These are phyloP conservation scores for Phenganax marumi DNA, from an alignment of 92 coral and sea anemone species.

Conservation along the genomic window DNA sequence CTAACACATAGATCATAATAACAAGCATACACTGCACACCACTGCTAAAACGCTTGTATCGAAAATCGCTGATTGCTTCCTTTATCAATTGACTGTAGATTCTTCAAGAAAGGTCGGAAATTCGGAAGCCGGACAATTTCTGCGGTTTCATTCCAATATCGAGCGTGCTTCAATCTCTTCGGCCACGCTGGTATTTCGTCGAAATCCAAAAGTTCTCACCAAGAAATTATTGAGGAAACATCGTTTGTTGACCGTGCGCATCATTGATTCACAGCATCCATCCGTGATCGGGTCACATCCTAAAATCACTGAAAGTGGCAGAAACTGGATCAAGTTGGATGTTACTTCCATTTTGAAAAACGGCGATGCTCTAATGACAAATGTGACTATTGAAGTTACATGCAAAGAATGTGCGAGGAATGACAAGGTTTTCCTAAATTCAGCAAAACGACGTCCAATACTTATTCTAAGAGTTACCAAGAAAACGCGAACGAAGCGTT, in stretches of 20 bases:
- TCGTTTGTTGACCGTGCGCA: conserved; percentile 1
- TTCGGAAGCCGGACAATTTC: neutral
- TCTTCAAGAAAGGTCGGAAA: neutral
- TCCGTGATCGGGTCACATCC: neutral
- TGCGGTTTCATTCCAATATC: neutral
- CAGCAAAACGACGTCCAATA: conserved; percentile 9
- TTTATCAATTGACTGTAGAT: neutral
- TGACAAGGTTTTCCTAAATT: conserved; percentile 1
- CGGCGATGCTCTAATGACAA: neutral
- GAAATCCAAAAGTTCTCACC: conserved; percentile 7
- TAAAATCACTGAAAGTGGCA: neutral
- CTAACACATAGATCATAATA: no score
- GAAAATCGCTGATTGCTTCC: no score
- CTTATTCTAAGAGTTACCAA: neutral
- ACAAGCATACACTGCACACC: no score
- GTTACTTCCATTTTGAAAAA: conserved; percentile 12
- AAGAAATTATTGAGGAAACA: neutral
- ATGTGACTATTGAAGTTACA: conserved; percentile 1
- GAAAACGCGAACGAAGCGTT: conserved; percentile 11
- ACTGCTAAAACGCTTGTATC: no score
- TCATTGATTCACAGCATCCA: neutral
- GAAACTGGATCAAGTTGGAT: conserved; percentile 18
- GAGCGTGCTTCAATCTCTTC: neutral
- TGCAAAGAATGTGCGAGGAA: neutral
- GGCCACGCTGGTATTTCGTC: neutral